Percentiles rank a stretch among this genome's conserved stretches.
These are phyloP conservation scores for Malthinus flaveolus DNA, from an alignment of 2,888 invertebrate species.

Conservation along the genomic window DNA sequence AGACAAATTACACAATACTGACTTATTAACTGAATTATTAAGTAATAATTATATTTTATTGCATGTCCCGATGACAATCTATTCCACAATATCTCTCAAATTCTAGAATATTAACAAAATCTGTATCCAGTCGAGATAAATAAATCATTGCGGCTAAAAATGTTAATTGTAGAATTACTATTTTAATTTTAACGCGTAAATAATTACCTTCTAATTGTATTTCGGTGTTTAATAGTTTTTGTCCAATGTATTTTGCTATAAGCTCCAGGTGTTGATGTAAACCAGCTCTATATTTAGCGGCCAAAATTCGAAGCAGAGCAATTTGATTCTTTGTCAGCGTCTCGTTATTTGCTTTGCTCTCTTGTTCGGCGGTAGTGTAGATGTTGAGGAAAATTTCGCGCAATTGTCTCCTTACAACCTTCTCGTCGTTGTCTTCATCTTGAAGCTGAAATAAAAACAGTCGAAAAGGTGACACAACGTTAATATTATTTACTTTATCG, in stretches of 20 bases:
- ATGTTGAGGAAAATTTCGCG: slow-evolving; percentile 40
- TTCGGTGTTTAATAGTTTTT: slow-evolving; percentile 36
- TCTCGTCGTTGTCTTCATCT: slow-evolving; percentile 42
- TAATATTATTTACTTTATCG: slow-evolving; percentile 33
- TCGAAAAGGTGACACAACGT: neutral
- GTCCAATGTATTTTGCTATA: slow-evolving; percentile 44
- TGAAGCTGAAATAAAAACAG: slow-evolving; percentile 35
- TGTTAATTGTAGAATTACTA: neutral
- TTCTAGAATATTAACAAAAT: slow-evolving; percentile 39
- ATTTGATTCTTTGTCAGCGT: slow-evolving; percentile 32
- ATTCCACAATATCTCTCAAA: slow-evolving; percentile 43
- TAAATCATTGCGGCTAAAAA: slow-evolving; percentile 42
- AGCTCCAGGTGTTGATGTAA: slow-evolving; percentile 42
- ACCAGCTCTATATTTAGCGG: slow-evolving; percentile 42
- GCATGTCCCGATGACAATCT: slow-evolving; percentile 12
- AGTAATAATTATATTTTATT: too few species aligned
- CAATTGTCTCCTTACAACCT: slow-evolving; percentile 40
- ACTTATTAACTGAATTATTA: neutral
- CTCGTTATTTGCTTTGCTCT: slow-evolving; percentile 30
- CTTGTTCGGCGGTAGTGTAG: slow-evolving; percentile 39
- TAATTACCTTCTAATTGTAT: slow-evolving; percentile 43
- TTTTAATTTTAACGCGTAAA: neutral
- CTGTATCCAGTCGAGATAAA: slow-evolving; percentile 40
- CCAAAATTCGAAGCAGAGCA: slow-evolving; percentile 37
- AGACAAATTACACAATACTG: slow-evolving; percentile 3